These are phyloP conservation scores for Ophion costatus DNA, from an alignment of 2,888 invertebrate genomes.

Conservation along the genomic window DNA sequence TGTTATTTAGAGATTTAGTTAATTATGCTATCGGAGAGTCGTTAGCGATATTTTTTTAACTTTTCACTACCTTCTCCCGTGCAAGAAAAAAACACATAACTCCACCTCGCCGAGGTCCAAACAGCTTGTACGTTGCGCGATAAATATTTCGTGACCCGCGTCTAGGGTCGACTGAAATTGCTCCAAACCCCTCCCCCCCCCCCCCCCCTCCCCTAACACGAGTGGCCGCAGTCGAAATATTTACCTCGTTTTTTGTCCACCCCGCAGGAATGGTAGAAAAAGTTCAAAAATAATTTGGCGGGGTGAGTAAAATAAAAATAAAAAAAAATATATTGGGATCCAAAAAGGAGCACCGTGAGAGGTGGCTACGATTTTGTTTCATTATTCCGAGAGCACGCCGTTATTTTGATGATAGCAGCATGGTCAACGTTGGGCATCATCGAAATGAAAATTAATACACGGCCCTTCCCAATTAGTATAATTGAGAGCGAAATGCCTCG, in stretches of 20 bases:
- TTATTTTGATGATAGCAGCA: too few relatives aligned
- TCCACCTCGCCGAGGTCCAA: background rate
- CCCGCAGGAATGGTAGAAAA: background rate
- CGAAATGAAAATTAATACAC: too few relatives aligned
- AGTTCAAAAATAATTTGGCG: background rate
- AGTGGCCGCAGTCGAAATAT: background rate
- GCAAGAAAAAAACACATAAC: background rate
- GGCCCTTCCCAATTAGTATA: background rate
- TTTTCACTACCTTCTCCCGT: background rate
- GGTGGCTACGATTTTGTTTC: background rate
- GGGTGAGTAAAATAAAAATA: background rate
- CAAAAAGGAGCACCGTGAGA: background rate
- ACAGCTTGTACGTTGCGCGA: background rate
- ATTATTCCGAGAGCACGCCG: too few relatives aligned
- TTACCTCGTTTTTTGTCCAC: background rate
- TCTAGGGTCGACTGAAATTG: constrained; percentile 9
- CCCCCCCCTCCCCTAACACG: background rate
- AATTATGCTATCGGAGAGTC: too few relatives aligned
- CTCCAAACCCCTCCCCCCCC: background rate
- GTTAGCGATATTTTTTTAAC: background rate
- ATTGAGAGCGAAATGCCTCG: background rate
- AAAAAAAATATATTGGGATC: background rate
- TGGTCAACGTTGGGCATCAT: too few relatives aligned
- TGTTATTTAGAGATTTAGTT: too few relatives aligned
- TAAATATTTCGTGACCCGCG: constrained; percentile 18